phyloP scores from a whole-genome alignment of 2,113 vertebrate species.

The Heterocephalus glaber region DNA sequence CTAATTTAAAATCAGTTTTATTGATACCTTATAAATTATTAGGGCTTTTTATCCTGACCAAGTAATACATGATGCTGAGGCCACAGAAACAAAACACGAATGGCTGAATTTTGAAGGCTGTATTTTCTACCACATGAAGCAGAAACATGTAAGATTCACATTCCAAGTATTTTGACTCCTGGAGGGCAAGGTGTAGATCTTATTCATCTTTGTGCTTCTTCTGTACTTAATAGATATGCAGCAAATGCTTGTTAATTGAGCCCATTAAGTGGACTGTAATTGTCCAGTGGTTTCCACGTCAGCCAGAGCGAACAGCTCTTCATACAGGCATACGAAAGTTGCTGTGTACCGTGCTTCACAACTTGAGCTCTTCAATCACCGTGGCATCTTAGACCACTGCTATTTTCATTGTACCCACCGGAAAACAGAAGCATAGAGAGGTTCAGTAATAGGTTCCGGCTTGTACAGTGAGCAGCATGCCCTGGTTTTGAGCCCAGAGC shows the following conservation, averaged over 20 bases:
- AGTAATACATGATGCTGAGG: constrained; percentile 60
- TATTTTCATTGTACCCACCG: neutral
- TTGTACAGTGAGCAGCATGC: neutral
- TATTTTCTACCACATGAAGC: neutral
- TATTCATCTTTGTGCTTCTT: constrained; percentile 3
- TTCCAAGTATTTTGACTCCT: neutral
- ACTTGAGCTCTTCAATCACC: neutral
- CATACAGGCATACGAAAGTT: neutral
- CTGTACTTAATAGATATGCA: neutral
- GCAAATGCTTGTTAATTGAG: neutral
- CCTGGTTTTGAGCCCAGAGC: neutral
- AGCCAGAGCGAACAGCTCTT: neutral
- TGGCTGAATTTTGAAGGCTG: neutral
- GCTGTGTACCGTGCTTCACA: neutral
- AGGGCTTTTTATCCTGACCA: constrained; percentile 66
- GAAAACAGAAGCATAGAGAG: neutral
- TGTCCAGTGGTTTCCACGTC: neutral
- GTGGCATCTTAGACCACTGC: neutral
- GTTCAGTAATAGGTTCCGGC: neutral
- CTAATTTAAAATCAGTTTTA: constrained; percentile 81
- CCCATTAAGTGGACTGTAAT: neutral
- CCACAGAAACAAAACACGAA: constrained; percentile 52
- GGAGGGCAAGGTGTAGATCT: neutral
- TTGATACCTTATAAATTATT: constrained; percentile 79
- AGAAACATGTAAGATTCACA: neutral